Conservation (phyloP, 2,888 invertebrate species). For the Apamea crenata region DNA sequence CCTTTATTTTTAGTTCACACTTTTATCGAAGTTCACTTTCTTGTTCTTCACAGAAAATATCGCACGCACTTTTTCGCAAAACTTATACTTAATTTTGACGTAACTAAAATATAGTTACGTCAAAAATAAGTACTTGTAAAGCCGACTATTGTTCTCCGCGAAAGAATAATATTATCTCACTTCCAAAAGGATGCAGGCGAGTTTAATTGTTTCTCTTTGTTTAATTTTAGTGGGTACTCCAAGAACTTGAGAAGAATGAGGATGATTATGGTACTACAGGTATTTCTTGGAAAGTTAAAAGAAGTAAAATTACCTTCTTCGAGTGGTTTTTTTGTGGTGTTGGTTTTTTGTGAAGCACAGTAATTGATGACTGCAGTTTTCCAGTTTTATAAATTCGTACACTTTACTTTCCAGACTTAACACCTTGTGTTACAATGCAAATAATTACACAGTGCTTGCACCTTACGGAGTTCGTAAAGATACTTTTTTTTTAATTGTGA, state of each 20-base stretch:
- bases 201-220: constrained; percentile 53
- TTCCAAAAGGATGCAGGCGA: constrained; percentile 1
- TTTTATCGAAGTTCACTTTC: no score
- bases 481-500: background rate
- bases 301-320: constrained; percentile 14
- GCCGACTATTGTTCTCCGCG: constrained; percentile 12
- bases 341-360: constrained; percentile 27
- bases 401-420: background rate
- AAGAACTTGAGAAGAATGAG: constrained; percentile 33
- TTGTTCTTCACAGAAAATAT: background rate
- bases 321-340: constrained; percentile 19
- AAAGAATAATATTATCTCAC: constrained; percentile 27
- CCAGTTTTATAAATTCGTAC: background rate
- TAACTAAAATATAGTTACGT: background rate
- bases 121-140: constrained; percentile 5
- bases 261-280: constrained; percentile 42
- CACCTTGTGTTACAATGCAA: background rate
- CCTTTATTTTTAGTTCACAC: background rate
- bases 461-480: background rate
- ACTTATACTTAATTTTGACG: no score
- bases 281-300: constrained; percentile 47
- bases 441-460: background rate
- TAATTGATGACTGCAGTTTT: background rate
- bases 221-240: constrained; percentile 31
- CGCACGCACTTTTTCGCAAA: background rate